These are phyloP conservation scores for Dolichotis patagonum DNA, from an alignment of 2,113 vertebrate genomes.

Conservation along the genomic window DNA sequence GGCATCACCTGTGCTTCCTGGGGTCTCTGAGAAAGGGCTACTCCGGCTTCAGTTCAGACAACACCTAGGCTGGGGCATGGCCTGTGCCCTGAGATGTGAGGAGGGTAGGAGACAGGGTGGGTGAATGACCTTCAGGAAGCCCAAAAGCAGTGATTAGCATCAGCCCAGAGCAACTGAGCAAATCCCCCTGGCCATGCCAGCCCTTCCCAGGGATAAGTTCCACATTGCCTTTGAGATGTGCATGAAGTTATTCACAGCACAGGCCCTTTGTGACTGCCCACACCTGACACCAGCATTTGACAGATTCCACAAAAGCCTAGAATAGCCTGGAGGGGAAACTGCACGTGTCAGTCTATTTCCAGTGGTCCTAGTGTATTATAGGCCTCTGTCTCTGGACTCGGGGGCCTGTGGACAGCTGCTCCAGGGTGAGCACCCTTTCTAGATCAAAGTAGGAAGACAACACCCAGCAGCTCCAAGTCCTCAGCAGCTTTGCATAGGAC, in stretches of 20 bases:
- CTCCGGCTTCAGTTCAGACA: background rate
- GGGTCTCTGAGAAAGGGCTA: background rate
- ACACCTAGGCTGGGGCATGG: background rate
- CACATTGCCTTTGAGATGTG: background rate
- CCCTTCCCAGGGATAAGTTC: background rate
- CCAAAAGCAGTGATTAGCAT: background rate
- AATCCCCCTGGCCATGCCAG: background rate
- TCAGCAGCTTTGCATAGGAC: background rate
- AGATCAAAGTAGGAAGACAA: conserved; percentile 11
- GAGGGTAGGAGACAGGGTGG: background rate
- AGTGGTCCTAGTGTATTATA: background rate
- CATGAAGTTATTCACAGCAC: background rate
- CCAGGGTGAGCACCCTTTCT: background rate
- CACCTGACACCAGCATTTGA: conserved; percentile 41
- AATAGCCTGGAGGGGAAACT: background rate
- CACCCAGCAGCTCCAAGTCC: background rate
- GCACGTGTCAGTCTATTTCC: background rate
- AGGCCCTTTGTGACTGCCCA: background rate
- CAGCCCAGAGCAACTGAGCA: background rate
- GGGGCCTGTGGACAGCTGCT: conserved; percentile 26
- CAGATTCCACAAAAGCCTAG: background rate
- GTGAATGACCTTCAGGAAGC: background rate
- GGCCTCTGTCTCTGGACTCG: background rate
- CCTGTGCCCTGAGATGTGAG: background rate
- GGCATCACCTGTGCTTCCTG: background rate